Evolutionary conservation across 2,888 invertebrate genomes (phyloP).

Genomic region (Resseliella maxima): DNA sequence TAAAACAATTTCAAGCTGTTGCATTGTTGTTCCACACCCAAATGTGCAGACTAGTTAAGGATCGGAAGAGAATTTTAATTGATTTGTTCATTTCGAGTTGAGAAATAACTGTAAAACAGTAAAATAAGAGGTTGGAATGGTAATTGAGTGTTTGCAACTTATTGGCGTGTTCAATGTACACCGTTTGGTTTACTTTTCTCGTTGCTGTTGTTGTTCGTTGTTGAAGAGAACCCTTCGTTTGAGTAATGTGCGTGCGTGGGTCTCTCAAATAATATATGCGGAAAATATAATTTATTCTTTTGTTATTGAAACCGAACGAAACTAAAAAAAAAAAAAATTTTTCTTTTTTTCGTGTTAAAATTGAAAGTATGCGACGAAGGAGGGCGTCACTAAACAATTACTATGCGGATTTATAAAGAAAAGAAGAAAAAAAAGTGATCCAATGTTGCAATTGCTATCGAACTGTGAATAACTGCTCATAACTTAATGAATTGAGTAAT

Average conservation of each 20-base stretch:
- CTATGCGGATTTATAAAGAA: background rate
- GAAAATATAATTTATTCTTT: background rate
- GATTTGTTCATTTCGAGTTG: conserved; percentile 12
- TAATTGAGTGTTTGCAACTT: conserved; percentile 28
- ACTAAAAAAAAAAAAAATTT: background rate
- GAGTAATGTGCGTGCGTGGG: background rate
- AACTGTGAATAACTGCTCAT: background rate
- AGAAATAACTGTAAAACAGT: background rate
- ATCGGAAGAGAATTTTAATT: conserved; percentile 10
- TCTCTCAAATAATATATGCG: background rate
- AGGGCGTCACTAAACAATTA: background rate
- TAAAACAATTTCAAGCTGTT: background rate
- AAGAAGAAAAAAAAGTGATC: background rate
- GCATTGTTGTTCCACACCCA: background rate
- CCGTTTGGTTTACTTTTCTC: background rate
- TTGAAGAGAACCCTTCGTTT: no score
- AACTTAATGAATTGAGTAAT: background rate
- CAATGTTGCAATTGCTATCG: background rate
- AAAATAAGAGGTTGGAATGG: background rate
- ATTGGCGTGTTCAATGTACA: background rate
- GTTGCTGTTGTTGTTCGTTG: background rate
- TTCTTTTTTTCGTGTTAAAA: background rate
- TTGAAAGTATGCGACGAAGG: background rate
- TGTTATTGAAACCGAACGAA: conserved; percentile 27
- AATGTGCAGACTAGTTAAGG: background rate